phyloP scores from a whole-genome alignment of 2,888 invertebrate species.

The Dicyrtomina minuta region DNA sequence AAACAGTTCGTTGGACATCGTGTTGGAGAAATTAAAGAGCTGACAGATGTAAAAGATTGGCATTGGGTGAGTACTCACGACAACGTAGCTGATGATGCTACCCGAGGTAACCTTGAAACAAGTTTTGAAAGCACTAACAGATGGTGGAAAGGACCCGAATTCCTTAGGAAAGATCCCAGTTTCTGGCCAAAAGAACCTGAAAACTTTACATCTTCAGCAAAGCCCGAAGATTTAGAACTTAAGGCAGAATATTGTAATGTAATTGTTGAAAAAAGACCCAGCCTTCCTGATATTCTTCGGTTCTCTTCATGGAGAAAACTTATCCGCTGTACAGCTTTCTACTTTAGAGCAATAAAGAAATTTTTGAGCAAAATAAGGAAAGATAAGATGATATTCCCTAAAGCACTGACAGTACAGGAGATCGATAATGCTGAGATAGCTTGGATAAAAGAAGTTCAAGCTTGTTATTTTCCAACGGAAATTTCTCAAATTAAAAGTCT shows the following conservation, averaged over 20 bases:
- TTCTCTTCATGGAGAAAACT: constrained; percentile 7
- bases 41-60: constrained; percentile 43
- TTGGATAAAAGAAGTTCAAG: neutral
- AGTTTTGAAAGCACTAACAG: constrained; percentile 17
- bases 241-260: no score
- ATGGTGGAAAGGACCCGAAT: constrained; percentile 50
- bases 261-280: no score
- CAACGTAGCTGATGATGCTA: constrained; percentile 50
- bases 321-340: no score
- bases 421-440: neutral
- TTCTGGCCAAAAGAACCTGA: constrained; percentile 39
- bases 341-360: no score
- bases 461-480: no score
- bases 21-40: no score
- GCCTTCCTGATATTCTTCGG: neutral
- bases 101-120: constrained; percentile 27
- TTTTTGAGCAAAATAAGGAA: no score
- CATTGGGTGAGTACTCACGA: constrained; percentile 43
- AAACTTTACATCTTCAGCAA: no score
- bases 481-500: no score
- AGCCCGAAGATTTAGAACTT: no score
- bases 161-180: constrained; percentile 27
- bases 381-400: no score
- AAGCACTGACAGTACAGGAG: neutral
- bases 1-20: no score